These are phyloP conservation scores for Tonatia bakeri DNA, from an alignment of 2,113 vertebrate species.

Conservation along the genomic window DNA sequence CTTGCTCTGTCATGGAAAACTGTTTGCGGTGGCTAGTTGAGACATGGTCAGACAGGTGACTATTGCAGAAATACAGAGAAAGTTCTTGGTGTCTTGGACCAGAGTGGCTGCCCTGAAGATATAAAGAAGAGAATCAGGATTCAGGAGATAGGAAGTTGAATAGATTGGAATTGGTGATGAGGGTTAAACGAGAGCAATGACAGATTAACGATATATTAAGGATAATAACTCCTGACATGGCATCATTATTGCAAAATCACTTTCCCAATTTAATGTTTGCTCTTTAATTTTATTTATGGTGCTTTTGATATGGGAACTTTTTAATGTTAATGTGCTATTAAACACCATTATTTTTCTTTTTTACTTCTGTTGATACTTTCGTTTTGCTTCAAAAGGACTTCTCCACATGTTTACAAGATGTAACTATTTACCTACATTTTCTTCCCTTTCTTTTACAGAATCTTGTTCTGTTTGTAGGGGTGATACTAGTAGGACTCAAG, in stretches of 20 bases:
- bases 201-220: background rate
- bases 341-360: background rate
- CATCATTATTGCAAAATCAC: background rate
- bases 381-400: background rate
- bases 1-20: background rate
- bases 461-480: background rate
- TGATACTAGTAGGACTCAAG: background rate
- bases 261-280: background rate
- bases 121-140: background rate
- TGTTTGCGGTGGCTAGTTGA: background rate
- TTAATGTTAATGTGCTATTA: background rate
- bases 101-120: background rate
- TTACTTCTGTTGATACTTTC: background rate
- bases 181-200: background rate
- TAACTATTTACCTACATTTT: background rate
- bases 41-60: background rate
- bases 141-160: background rate
- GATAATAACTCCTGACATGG: background rate
- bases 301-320: background rate
- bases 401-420: background rate
- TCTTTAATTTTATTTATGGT: background rate
- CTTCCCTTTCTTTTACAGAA: background rate
- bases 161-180: background rate
- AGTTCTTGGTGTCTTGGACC: background rate
- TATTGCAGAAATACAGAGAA: background rate